Percentiles rank a stretch among this genome's conserved stretches.
phyloP scores from a whole-genome alignment of 2,113 vertebrate species.

The Megalops atlanticus region DNA sequence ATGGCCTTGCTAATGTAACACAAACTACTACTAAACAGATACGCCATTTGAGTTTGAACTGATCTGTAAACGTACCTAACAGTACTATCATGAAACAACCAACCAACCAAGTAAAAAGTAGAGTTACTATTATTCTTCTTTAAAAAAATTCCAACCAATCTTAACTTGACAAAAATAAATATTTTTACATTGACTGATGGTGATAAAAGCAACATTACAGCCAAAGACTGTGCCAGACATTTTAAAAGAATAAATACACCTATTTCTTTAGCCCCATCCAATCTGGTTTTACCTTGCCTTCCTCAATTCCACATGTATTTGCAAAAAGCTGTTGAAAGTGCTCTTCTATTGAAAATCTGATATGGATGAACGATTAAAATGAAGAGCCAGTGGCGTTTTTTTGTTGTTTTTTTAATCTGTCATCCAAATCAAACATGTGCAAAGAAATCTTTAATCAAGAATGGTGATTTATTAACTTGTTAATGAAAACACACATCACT shows the following conservation, averaged over 20 bases:
- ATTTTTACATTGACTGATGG: constrained; percentile 4
- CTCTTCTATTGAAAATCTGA: not conserved
- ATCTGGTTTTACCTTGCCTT: constrained; percentile 1
- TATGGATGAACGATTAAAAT: not conserved
- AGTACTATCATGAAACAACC: not conserved
- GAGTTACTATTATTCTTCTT: not conserved
- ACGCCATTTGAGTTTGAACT: constrained; percentile 5
- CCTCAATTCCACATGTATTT: not conserved
- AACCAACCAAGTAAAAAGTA: not conserved
- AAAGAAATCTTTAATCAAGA: not conserved
- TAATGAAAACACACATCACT: not conserved
- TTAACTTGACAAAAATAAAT: not conserved
- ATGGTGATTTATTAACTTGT: not conserved
- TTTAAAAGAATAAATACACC: constrained; percentile 10
- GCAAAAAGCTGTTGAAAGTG: not conserved
- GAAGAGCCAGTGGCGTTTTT: not conserved
- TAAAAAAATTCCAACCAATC: constrained; percentile 13
- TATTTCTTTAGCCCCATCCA: not conserved
- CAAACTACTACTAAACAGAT: not conserved
- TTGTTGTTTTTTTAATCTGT: not conserved
- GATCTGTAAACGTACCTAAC: constrained; percentile 30
- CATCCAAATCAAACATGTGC: not conserved
- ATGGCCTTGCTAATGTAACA: not conserved
- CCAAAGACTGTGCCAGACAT: not conserved
- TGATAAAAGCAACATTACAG: not conserved